Percentiles rank a stretch among this genome's conserved stretches.
Conservation (phyloP, 2,113 vertebrate genomes). For the Damaliscus lunatus region DNA sequence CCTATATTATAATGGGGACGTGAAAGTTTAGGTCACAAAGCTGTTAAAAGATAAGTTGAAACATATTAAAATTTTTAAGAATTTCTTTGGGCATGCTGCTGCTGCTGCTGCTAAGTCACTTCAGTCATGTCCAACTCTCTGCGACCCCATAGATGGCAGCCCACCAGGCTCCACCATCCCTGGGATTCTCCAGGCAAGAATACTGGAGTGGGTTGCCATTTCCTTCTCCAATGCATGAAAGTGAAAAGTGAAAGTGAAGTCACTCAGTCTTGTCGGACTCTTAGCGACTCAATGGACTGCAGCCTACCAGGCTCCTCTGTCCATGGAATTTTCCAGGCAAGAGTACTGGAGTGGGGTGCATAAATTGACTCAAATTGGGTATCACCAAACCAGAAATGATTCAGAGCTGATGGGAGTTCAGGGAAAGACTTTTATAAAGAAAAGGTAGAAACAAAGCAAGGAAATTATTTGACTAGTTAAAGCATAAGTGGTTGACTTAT, state of each 20-base stretch:
- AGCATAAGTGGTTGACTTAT: not conserved
- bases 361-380: not conserved
- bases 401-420: not conserved
- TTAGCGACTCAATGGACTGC: too few species aligned
- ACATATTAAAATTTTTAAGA: not conserved
- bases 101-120: too few species aligned
- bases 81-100: not conserved
- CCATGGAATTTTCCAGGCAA: too few species aligned
- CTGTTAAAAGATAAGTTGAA: not conserved
- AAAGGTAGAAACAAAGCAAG: not conserved
- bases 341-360: too few species aligned
- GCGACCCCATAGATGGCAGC: too few species aligned
- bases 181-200: too few species aligned
- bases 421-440: not conserved
- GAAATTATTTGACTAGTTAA: not conserved
- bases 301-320: too few species aligned
- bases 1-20: not conserved
- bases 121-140: fast-evolving
- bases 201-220: too few species aligned
- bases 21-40: not conserved
- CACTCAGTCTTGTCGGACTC: too few species aligned
- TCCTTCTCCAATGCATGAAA: too few species aligned
- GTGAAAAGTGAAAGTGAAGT: too few species aligned
- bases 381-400: not conserved
- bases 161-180: too few species aligned